phyloP scores from a whole-genome alignment of 2,113 vertebrate species.

The Recurvirostra avosetta region DNA sequence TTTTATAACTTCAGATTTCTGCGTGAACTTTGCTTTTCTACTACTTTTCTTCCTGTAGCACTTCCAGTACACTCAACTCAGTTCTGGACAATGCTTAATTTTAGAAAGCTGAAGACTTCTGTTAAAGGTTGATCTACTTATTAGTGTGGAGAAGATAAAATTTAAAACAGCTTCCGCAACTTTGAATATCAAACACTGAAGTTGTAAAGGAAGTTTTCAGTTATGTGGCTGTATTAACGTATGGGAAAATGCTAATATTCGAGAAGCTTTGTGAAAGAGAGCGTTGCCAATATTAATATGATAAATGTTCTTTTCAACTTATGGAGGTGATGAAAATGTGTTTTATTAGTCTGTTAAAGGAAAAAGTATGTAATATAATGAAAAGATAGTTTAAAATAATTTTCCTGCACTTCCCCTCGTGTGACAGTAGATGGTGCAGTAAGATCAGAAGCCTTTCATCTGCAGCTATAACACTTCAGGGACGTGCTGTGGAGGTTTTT shows the following conservation, averaged over 20 bases:
- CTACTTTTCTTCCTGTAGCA: not conserved
- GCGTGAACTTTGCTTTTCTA: not conserved
- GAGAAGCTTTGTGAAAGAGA: not conserved
- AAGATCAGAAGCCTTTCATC: not conserved
- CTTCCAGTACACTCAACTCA: not conserved
- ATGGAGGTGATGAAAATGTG: not conserved
- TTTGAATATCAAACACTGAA: not conserved
- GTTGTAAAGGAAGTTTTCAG: not conserved
- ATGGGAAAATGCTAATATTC: not conserved
- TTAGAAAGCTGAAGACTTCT: not conserved
- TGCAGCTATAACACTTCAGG: not conserved
- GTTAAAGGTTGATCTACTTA: not conserved
- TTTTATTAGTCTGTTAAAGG: not conserved
- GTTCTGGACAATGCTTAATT: not conserved
- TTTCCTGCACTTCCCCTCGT: not conserved
- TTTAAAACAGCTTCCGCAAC: not conserved
- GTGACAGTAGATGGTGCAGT: slow-evolving; percentile 71
- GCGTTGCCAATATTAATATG: not conserved
- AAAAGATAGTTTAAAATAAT: not conserved
- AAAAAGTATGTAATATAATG: not conserved
- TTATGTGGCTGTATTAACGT: not conserved
- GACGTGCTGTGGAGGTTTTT: not conserved
- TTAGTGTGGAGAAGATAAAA: not conserved
- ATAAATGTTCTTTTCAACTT: not conserved
- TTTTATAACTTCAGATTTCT: not conserved